A percentile compares a stretch with the other conserved stretches of the same genome.
phyloP scores from a whole-genome alignment of 2,888 invertebrate genomes.

The Calliopum simillimum region DNA sequence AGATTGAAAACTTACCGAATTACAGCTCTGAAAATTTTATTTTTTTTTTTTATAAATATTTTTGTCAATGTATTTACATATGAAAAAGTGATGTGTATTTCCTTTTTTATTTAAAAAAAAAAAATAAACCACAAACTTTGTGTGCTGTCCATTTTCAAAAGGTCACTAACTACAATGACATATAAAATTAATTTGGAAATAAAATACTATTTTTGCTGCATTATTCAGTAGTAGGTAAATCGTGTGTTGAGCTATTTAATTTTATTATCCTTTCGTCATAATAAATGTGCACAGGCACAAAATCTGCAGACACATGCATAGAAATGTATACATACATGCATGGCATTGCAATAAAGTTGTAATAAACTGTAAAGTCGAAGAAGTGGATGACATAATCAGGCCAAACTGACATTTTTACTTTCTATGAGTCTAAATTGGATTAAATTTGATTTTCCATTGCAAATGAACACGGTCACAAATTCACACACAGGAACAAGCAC shows the following conservation, averaged over 20 bases:
- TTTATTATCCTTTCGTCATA: slow-evolving; percentile 19
- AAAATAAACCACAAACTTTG: not conserved
- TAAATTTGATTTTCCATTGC: no score
- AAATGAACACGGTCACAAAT: no score
- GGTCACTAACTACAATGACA: slow-evolving; percentile 1
- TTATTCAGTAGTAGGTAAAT: not conserved
- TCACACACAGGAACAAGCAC: no score
- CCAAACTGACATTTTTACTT: slow-evolving; percentile 2
- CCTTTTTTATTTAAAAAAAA: no score
- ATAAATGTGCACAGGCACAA: not conserved
- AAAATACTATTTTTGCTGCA: not conserved
- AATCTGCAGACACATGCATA: no score
- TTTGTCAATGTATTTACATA: no score
- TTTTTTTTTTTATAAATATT: no score
- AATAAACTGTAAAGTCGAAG: not conserved
- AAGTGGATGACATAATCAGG: slow-evolving; percentile 22
- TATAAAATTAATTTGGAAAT: not conserved
- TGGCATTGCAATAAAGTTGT: not conserved
- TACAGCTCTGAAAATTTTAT: no score
- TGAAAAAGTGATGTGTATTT: no score
- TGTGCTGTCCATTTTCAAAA: slow-evolving; percentile 1
- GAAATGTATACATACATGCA: not conserved
- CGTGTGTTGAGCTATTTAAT: not conserved
- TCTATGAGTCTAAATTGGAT: no score
- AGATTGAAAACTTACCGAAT: no score